Percentiles rank a stretch among this genome's conserved stretches.
Evolutionary conservation across 2,113 vertebrate genomes (phyloP).

Genomic region (Equus quagga): DNA sequence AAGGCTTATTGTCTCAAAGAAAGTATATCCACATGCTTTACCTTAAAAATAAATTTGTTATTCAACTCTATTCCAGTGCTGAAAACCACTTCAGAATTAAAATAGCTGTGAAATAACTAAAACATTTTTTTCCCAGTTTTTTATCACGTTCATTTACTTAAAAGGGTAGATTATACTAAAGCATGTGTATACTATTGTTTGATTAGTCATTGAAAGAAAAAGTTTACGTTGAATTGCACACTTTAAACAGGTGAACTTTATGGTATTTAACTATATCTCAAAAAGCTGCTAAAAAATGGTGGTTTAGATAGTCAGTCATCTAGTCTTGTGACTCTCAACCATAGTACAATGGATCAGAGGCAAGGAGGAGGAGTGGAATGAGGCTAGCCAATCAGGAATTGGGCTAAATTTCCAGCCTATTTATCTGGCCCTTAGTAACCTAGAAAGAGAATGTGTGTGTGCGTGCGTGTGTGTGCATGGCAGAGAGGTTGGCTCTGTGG

Average conservation of each 20-base stretch:
- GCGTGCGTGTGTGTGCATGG: no score
- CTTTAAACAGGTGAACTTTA: constrained; percentile 45
- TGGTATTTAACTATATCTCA: constrained; percentile 14
- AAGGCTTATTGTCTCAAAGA: constrained; percentile 48
- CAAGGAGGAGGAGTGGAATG: neutral
- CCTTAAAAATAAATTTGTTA: constrained; percentile 44
- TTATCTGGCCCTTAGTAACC: constrained; percentile 6
- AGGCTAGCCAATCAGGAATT: neutral
- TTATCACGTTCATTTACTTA: neutral
- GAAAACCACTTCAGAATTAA: constrained; percentile 53
- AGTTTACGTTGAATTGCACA: neutral
- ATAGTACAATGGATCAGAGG: neutral
- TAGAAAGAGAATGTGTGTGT: neutral
- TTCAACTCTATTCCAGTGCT: constrained; percentile 5
- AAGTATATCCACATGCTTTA: constrained; percentile 29
- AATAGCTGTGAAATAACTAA: constrained; percentile 41
- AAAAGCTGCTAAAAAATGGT: constrained; percentile 34
- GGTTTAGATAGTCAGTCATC: neutral
- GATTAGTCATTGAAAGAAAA: constrained; percentile 40
- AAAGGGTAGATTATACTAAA: constrained; percentile 27
- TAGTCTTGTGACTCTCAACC: neutral
- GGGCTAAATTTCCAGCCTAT: constrained; percentile 15
- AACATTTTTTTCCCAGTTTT: neutral
- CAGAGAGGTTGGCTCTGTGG: neutral
- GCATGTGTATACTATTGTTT: neutral